A percentile compares a stretch with the other conserved stretches of the same genome.
phyloP scores from a whole-genome alignment of 1,140 invertebrate genomes.

The Saccostrea cuccullata region DNA sequence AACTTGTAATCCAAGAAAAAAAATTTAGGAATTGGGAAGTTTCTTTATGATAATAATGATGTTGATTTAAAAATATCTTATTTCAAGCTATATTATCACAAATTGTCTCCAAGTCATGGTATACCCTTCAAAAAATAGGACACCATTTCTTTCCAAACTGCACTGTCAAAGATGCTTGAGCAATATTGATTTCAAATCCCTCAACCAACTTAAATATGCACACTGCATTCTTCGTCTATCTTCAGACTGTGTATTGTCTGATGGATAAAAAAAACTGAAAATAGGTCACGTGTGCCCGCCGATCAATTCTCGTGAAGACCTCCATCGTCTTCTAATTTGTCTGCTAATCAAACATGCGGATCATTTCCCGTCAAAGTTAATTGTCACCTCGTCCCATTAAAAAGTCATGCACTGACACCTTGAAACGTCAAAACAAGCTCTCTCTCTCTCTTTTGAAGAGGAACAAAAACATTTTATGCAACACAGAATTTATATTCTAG shows the following conservation, averaged over 20 bases:
- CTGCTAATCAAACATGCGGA: not conserved
- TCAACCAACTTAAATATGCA: not conserved
- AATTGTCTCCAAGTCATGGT: no score
- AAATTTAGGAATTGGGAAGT: no score
- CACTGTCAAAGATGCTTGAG: not conserved
- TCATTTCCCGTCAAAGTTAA: not conserved
- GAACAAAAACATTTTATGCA: not conserved
- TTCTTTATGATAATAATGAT: no score
- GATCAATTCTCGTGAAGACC: not conserved
- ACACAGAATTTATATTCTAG: not conserved
- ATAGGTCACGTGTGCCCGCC: not conserved
- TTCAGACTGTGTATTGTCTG: not conserved
- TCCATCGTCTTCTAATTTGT: not conserved
- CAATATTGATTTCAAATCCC: not conserved
- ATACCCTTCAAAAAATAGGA: not conserved
- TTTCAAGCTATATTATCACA: no score
- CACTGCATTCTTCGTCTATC: not conserved
- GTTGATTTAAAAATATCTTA: no score
- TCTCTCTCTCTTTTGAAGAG: no score
- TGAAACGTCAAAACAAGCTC: not conserved
- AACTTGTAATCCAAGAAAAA: no score
- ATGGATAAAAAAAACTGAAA: not conserved
- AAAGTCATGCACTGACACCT: conserved; percentile 4
- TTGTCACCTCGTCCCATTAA: not conserved
- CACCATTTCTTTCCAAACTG: not conserved